Conservation (phyloP, 2,888 invertebrate species). For the Mesochorus sp. region DNA sequence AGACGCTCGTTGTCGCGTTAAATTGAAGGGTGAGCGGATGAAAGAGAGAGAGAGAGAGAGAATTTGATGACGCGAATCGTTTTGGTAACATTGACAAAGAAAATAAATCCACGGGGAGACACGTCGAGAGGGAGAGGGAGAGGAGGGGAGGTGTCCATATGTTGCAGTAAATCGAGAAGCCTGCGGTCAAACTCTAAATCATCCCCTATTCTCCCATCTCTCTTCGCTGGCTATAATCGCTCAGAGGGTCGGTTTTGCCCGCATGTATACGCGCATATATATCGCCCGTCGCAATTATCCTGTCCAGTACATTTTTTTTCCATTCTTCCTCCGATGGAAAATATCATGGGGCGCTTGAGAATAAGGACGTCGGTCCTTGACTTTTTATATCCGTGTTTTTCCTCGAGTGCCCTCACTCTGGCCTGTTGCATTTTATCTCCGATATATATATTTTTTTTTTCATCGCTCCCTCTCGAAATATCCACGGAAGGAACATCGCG, state of each 20-base stretch:
- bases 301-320: conserved; percentile 4
- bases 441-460: conserved; percentile 4
- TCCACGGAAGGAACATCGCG: too few relatives aligned
- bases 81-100: conserved; percentile 68
- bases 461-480: too few relatives aligned
- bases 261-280: conserved; percentile 2
- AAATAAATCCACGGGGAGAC: conserved; percentile 69
- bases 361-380: conserved; percentile 50
- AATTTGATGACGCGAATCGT: conserved; percentile 51
- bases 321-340: background rate
- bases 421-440: conserved; percentile 47
- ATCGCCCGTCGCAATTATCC: conserved; percentile 45
- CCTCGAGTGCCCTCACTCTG: conserved; percentile 59
- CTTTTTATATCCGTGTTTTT: conserved; percentile 9
- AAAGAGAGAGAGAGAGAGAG: background rate
- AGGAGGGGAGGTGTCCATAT: conserved; percentile 14
- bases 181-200: conserved; percentile 65
- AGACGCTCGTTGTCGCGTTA: conserved; percentile 41
- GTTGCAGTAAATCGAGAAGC: conserved; percentile 45
- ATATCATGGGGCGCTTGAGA: conserved; percentile 5
- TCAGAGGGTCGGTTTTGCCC: conserved; percentile 19
- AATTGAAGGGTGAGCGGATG: conserved; percentile 51
- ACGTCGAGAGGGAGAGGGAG: conserved; percentile 10
- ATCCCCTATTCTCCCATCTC: conserved; percentile 64
- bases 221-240: conserved; percentile 27